Base-by-base conservation (phyloP, 2,888 invertebrate genomes). In the Mellilla xanthometata region DNA sequence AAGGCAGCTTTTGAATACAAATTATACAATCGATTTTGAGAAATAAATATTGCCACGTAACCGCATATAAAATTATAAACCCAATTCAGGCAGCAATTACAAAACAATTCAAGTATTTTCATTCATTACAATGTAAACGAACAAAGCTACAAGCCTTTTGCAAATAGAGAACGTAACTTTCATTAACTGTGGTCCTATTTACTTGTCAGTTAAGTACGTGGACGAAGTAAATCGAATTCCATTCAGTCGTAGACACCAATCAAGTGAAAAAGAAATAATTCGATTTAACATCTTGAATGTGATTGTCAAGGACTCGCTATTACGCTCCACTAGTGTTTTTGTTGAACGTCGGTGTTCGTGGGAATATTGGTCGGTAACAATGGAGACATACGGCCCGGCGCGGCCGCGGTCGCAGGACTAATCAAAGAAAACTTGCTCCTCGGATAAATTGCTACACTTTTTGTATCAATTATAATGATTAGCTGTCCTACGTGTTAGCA, bases 261-360 rank as follows among this genome's bases (percentile, higher is more conserved):
- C 45, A 39, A 39, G 12, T 22, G 6, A 27, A 10, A 47, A 52
- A 64, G 58, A 62, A 62, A 52, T 47, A 41, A 60, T 57, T 56
- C 45, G 56, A 54, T 52, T 56, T 56, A 56, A 59, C 55, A 52
- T 61, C 52, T 52, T 39, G 52, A 52, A 60, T 62, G 65, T 67
- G 67, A 69, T 62, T 71, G 70, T 62, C 62, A 66, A 69, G 69
- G 67, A 67, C 66, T 57, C 32, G 41, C 55, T 62, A 69, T 70
- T 70, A 62, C 52, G 34, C 45, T 35, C 27, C 41, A 36, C 43
- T 50, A 38, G 48, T 52, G 66, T 70, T 70, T 72, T 69, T 67
- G 57, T 62, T 52, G 28, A 1, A 8, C 24, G 46, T 42, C 52
- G 54, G 56, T 39, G 52, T 41, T 49, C 63, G 72, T 72, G 72